Evolutionary conservation across 2,888 invertebrate species (phyloP), one percentile per base, ranked within the genome.

Genomic region (Liopterus haemorrhoidalis): DNA sequence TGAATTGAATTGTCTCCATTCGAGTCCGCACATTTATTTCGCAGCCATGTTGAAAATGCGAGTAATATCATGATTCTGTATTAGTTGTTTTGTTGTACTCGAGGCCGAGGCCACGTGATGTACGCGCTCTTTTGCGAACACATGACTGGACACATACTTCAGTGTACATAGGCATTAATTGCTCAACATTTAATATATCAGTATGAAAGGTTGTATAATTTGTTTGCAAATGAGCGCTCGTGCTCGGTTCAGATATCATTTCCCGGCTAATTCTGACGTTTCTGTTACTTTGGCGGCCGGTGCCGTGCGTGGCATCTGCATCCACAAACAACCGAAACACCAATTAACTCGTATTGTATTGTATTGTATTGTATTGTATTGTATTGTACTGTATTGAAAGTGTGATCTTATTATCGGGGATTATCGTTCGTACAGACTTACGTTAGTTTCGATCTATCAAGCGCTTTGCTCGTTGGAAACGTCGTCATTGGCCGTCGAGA

Each of bases 141-240:
- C 5, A 20, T n/a, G 33, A 33, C 33, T 33, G 33, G 33, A 33
- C 33, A 33, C 33, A 20, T 20, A 33, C 20, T 33, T 18, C 31
- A 28, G 43, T 44, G 43, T 44, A 44, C 37, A 44, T 44, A 44
- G 43, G 43, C 43, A 44, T 37, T 37, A 43, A 44, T 44, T 44
- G 43, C 43, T 44, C 43, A 44, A 44, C 37, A 44, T 44, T 44
- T 44, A 32, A 37, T 44, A 37, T 44, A 42, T 42, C 42, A 42
- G 42, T 36, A 33, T 33, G 33, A 33, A 33, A 18, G 33, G 18
- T 33, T 33, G 33, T 33, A 33, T 16, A 33, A 33, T 36, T 36
- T 20, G 33, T 33, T n/a, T 18, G 19, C 33, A 33, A 33, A 1
- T 71, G 70, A 1, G 48, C 46, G 49, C 45, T 49, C 27, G 41